Conservation (phyloP, 2,113 vertebrate species). For the Callorhinus ursinus region DNA sequence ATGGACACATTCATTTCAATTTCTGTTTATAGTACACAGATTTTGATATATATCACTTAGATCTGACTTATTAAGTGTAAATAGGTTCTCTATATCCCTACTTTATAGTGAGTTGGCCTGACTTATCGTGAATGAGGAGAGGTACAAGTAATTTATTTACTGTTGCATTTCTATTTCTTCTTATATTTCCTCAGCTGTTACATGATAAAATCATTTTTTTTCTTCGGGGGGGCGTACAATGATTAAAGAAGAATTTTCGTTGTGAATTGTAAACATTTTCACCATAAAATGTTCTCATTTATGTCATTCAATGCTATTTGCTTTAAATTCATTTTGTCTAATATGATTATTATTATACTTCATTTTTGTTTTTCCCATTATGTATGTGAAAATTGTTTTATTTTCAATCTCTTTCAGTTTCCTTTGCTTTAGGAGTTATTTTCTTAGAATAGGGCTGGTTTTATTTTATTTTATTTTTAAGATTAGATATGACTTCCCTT, state of each 20-base stretch:
- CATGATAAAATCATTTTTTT: not conserved
- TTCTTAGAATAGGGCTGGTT: not conserved
- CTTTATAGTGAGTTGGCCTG: not conserved
- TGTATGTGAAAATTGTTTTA: not conserved
- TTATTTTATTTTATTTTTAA: slow-evolving; percentile 28
- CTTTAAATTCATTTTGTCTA: slow-evolving; percentile 21
- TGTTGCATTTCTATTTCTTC: not conserved
- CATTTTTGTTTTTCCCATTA: not conserved
- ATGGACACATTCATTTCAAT: not conserved
- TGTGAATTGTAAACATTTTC: slow-evolving; percentile 4
- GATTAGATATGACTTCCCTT: not conserved
- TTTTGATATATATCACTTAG: not conserved
- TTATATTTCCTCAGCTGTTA: not conserved
- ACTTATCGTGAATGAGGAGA: not conserved
- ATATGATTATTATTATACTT: not conserved
- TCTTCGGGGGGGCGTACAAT: not conserved
- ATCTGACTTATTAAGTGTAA: not conserved
- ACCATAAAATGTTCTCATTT: not conserved
- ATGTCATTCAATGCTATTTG: not conserved
- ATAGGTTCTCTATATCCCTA: not conserved
- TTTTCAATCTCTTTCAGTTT: slow-evolving; percentile 35
- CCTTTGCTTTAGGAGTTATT: not conserved
- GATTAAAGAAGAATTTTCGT: not conserved
- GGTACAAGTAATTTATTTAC: not conserved
- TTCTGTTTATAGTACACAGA: not conserved